These are phyloP conservation scores for Holcopasites calliopsidis DNA, from an alignment of 1,140 invertebrate species.

Conservation along the genomic window DNA sequence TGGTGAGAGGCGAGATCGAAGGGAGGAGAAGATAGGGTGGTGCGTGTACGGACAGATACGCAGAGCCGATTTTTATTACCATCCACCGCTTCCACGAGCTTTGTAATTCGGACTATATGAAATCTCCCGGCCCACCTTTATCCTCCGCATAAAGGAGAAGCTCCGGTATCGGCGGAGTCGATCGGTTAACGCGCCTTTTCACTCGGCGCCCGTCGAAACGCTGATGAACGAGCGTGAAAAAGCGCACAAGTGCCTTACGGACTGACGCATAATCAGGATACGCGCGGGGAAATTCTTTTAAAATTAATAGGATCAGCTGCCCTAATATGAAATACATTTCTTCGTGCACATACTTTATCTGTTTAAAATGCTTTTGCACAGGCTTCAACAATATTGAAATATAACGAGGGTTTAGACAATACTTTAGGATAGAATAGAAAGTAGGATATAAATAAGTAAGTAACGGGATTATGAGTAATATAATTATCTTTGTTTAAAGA, in stretches of 20 bases:
- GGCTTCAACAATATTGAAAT: not conserved
- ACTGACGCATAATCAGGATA: not conserved
- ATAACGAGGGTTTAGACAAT: too few species aligned
- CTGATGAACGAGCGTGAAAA: not conserved
- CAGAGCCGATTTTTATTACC: conserved; percentile 53
- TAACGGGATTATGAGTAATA: too few species aligned
- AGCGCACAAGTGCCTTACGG: not conserved
- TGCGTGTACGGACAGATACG: conserved; percentile 46
- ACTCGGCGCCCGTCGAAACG: not conserved
- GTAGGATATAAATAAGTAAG: too few species aligned
- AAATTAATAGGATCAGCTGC: too few species aligned
- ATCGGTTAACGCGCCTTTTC: conserved; percentile 18
- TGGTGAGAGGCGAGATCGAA: conserved; percentile 27
- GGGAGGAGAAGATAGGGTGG: conserved; percentile 24
- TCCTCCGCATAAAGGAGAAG: conserved; percentile 26
- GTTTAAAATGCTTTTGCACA: too few species aligned
- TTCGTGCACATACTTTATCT: too few species aligned
- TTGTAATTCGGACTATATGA: conserved; percentile 50
- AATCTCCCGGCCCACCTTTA: conserved; percentile 32
- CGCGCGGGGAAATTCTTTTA: too few species aligned
- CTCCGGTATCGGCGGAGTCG: not conserved
- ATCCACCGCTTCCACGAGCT: conserved; percentile 35
- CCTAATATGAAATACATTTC: too few species aligned
- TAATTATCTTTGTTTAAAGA: too few species aligned
- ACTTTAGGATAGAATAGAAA: too few species aligned